Percentiles rank a stretch among this genome's conserved stretches.
phyloP scores from a whole-genome alignment of 2,113 vertebrate genomes.

The Bambusicola thoracicus region DNA sequence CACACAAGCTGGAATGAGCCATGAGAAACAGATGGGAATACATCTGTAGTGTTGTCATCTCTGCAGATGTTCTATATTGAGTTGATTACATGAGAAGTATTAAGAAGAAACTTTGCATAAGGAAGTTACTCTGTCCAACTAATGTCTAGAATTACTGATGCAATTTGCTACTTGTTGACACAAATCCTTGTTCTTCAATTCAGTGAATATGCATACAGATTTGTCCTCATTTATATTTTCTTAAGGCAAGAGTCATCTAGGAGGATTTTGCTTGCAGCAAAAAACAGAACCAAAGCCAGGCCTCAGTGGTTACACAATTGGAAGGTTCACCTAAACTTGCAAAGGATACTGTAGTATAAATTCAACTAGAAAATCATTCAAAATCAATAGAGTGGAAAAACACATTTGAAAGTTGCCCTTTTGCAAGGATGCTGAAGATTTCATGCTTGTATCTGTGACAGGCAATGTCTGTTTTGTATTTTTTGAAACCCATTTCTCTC shows the following conservation, averaged over 20 bases:
- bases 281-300: not conserved
- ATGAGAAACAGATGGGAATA: not conserved
- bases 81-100: constrained; percentile 6
- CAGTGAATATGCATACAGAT: not conserved
- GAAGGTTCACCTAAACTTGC: not conserved
- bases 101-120: constrained; percentile 28
- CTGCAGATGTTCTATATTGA: constrained; percentile 14
- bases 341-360: not conserved
- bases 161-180: not conserved
- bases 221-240: not conserved
- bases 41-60: not conserved
- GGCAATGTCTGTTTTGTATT: not conserved
- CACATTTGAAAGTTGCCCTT: not conserved
- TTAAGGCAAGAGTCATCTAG: not conserved
- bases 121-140: not conserved
- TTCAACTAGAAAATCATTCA: not conserved
- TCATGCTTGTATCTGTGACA: not conserved
- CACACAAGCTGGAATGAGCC: not conserved
- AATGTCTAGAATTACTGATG: not conserved
- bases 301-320: not conserved
- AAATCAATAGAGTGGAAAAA: not conserved
- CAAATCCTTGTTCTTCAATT: not conserved
- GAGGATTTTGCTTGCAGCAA: not conserved
- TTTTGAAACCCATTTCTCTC: not conserved
- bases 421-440: not conserved